Conservation (phyloP, 2,888 invertebrate genomes). For the Endotricha flammealis region DNA sequence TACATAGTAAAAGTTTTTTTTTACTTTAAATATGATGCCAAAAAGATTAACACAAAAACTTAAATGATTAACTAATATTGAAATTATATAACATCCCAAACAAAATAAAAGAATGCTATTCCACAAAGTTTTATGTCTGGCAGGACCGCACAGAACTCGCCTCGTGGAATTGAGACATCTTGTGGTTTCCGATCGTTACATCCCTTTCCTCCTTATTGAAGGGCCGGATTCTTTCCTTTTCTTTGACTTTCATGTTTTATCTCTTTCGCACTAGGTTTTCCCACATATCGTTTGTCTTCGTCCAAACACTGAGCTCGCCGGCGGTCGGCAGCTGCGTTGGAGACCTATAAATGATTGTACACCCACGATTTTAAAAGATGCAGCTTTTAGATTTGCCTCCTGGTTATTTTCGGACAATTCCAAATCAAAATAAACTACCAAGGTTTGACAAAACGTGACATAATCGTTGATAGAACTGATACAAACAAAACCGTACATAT, state of each 20-base stretch:
- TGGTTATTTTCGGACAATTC: conserved; percentile 31
- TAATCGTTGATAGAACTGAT: no score
- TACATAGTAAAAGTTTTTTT: no score
- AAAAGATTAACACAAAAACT: no score
- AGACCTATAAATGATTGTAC: conserved; percentile 69
- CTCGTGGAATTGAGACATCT: conserved; percentile 78
- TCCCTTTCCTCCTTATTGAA: conserved; percentile 55
- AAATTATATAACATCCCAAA: conserved; percentile 38
- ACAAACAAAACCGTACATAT: no score
- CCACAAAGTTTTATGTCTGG: conserved; percentile 65
- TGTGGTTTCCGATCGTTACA: conserved; percentile 73
- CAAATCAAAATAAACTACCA: conserved; percentile 1
- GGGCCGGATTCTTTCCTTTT: conserved; percentile 58
- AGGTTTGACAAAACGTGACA: no score
- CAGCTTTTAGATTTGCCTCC: conserved; percentile 36
- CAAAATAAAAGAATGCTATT: conserved; percentile 57
- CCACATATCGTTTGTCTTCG: conserved; percentile 68
- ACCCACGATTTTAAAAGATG: conserved; percentile 58
- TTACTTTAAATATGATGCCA: no score
- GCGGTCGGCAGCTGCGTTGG: conserved; percentile 70
- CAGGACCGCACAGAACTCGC: conserved; percentile 72
- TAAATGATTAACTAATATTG: conserved; percentile 30
- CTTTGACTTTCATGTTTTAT: conserved; percentile 55
- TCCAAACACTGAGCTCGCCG: conserved; percentile 71
- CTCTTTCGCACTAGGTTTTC: conserved; percentile 63